Evolutionary conservation across 2,797 vertebrate genomes (phyloP).

Genomic region (Sebastolobus altivelis): DNA sequence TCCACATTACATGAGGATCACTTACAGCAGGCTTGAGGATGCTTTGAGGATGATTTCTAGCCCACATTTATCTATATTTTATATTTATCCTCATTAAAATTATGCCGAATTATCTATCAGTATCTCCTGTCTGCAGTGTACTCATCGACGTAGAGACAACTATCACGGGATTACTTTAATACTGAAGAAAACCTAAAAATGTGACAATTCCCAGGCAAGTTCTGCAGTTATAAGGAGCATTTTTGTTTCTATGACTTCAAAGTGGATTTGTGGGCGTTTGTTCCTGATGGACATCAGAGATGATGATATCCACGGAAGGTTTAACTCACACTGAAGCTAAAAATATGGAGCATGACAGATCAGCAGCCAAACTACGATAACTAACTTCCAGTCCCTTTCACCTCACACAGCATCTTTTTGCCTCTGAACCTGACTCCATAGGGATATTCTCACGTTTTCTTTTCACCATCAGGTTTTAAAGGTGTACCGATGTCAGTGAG

Average conservation of each 20-base stretch:
- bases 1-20: background rate
- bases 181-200: background rate
- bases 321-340: no score
- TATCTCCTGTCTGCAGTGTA: background rate
- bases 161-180: background rate
- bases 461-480: no score
- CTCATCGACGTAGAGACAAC: background rate
- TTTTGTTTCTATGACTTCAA: no score
- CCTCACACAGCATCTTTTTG: no score
- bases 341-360: background rate
- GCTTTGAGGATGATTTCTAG: background rate
- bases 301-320: no score
- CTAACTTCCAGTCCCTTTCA: no score
- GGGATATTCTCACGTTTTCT: no score
- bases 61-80: background rate
- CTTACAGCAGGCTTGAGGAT: no score
- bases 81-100: no score
- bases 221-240: background rate
- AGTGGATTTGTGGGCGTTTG: background rate
- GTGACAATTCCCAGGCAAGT: background rate
- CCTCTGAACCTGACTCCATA: no score
- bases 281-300: background rate
- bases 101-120: background rate
- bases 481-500: no score
- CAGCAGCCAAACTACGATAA: no score